Evolutionary conservation across 2,113 vertebrate genomes (phyloP).

Genomic region (Clarias gariepinus): DNA sequence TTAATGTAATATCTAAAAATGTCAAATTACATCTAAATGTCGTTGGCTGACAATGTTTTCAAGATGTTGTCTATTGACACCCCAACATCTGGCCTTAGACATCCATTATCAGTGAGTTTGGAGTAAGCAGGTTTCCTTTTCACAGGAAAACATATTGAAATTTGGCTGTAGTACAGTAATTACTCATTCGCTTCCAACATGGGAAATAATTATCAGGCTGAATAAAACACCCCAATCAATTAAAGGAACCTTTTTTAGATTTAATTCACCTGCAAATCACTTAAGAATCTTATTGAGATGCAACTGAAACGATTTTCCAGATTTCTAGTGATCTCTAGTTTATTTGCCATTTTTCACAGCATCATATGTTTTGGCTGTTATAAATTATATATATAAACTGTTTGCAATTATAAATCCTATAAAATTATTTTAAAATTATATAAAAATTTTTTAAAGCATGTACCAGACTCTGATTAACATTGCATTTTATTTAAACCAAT

Average conservation of each 20-base stretch:
- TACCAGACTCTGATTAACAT: background rate
- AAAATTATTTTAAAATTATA: background rate
- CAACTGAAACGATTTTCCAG: background rate
- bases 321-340: background rate
- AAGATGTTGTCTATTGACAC: background rate
- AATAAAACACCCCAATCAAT: background rate
- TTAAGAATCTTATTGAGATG: background rate
- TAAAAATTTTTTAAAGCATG: background rate
- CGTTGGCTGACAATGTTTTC: background rate
- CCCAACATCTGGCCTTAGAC: background rate
- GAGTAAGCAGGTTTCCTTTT: background rate
- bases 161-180: background rate
- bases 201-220: background rate
- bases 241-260: background rate
- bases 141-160: background rate
- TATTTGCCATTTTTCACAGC: background rate
- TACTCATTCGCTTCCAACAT: background rate
- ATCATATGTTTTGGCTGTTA: background rate
- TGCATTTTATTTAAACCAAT: background rate
- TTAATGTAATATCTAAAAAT: background rate
- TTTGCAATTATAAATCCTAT: background rate
- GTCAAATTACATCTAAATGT: background rate
- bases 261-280: background rate
- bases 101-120: background rate
- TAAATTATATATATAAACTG: no score